phyloP scores from a whole-genome alignment of 2,888 invertebrate genomes.

The Rhodophaea formosa region DNA sequence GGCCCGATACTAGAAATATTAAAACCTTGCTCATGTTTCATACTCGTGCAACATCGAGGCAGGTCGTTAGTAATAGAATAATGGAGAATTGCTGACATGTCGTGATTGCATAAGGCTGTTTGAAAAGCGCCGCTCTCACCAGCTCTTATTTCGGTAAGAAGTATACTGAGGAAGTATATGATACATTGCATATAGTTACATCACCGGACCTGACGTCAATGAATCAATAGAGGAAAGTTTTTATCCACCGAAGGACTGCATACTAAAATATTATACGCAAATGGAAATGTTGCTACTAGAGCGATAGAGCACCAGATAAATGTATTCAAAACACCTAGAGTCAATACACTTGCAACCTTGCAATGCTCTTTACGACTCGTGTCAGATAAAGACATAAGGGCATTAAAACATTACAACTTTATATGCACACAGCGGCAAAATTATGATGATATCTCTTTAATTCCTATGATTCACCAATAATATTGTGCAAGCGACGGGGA shows the following conservation, averaged over 20 bases:
- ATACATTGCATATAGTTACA: slow-evolving; percentile 65
- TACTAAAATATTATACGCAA: slow-evolving; percentile 22
- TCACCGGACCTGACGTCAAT: slow-evolving; percentile 72
- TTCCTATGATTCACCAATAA: slow-evolving; percentile 18
- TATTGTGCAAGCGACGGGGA: not conserved
- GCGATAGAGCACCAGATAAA: slow-evolving; percentile 69
- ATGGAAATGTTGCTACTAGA: slow-evolving; percentile 60
- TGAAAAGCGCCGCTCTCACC: slow-evolving; percentile 41
- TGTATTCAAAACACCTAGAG: slow-evolving; percentile 71
- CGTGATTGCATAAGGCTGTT: no score
- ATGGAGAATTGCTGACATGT: no score
- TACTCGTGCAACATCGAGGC: no score
- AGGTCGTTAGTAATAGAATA: no score
- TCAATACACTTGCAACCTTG: slow-evolving; percentile 80
- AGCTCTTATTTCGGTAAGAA: slow-evolving; percentile 57
- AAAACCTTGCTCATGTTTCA: no score
- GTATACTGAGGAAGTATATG: no score
- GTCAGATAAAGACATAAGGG: slow-evolving; percentile 77
- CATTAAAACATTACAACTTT: slow-evolving; percentile 68
- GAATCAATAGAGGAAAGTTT: slow-evolving; percentile 54
- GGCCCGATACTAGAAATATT: no score
- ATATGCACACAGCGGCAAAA: slow-evolving; percentile 45
- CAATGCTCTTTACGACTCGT: slow-evolving; percentile 73
- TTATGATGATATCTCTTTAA: slow-evolving; percentile 23
- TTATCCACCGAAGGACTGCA: slow-evolving; percentile 43